Conservation (phyloP, 2,113 vertebrate genomes). For the Azemiops feae region DNA sequence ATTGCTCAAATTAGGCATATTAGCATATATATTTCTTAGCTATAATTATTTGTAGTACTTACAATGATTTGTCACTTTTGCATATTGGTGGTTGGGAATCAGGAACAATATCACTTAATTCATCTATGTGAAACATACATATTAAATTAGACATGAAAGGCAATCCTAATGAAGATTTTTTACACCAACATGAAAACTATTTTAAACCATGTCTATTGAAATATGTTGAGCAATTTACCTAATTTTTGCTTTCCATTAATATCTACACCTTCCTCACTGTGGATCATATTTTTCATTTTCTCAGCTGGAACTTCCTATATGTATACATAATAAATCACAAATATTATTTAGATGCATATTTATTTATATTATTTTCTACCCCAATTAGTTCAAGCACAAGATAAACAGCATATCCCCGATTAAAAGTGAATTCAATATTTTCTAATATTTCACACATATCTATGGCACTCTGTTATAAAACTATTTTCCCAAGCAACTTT, state of each 20-base stretch:
- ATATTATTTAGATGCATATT: neutral
- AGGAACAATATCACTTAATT: constrained; percentile 67
- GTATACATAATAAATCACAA: constrained; percentile 19
- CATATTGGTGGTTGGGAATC: constrained; percentile 74
- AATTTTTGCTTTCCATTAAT: constrained; percentile 44
- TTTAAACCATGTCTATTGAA: constrained; percentile 12
- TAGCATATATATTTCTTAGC: neutral
- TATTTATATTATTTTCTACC: neutral
- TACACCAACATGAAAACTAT: constrained; percentile 5
- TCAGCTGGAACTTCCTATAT: constrained; percentile 44
- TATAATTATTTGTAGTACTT: constrained; percentile 64
- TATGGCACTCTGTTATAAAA: neutral
- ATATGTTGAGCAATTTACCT: constrained; percentile 60
- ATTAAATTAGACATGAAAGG: constrained; percentile 22
- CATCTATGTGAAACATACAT: constrained; percentile 72
- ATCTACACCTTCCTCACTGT: constrained; percentile 27
- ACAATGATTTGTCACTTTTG: constrained; percentile 67
- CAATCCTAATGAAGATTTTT: neutral
- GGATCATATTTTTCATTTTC: constrained; percentile 24
- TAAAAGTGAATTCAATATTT: neutral
- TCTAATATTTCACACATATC: neutral
- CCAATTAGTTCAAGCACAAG: neutral
- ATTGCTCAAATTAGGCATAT: neutral
- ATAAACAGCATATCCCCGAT: neutral
- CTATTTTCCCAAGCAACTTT: neutral